These are phyloP conservation scores for Diploptera punctata DNA, from an alignment of 2,888 invertebrate species.

Conservation along the genomic window DNA sequence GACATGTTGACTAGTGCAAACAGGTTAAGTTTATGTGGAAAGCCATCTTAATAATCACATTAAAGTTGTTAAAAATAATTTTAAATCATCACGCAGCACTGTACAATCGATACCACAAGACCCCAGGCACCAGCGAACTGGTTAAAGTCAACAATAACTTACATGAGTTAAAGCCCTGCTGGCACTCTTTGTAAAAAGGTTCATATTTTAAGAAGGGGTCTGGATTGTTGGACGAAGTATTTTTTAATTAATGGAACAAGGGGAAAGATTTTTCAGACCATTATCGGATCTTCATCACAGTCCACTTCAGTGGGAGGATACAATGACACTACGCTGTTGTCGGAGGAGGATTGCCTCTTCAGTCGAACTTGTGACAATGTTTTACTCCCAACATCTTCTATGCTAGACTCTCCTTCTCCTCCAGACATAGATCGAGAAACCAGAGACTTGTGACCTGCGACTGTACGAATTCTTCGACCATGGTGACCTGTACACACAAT, in stretches of 20 bases:
- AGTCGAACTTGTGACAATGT: conserved; percentile 42
- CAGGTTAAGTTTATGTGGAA: not conserved
- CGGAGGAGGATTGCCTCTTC: conserved; percentile 56
- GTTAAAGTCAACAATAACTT: not conserved
- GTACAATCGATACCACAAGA: no score
- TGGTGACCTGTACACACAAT: conserved; percentile 17
- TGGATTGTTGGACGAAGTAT: not conserved
- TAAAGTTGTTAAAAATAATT: not conserved
- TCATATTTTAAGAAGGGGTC: not conserved
- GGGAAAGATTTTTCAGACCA: conserved; percentile 48
- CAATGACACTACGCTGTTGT: conserved; percentile 50
- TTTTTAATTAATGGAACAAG: not conserved
- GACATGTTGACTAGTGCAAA: conserved; percentile 16
- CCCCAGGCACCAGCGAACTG: not conserved
- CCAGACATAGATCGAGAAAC: conserved; percentile 42
- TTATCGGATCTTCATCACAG: conserved; percentile 53
- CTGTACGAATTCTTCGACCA: conserved; percentile 2
- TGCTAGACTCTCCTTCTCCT: conserved; percentile 33
- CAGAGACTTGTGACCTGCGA: conserved; percentile 27
- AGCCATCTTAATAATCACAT: conserved; percentile 5
- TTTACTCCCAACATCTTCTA: conserved; percentile 10
- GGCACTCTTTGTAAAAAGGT: not conserved
- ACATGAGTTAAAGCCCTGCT: not conserved
- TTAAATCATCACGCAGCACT: not conserved
- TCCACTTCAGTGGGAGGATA: conserved; percentile 47